Evolutionary conservation across 2,888 invertebrate genomes (phyloP), one percentile per base, ranked within the genome.

Genomic region (Microplitis deprimator): DNA sequence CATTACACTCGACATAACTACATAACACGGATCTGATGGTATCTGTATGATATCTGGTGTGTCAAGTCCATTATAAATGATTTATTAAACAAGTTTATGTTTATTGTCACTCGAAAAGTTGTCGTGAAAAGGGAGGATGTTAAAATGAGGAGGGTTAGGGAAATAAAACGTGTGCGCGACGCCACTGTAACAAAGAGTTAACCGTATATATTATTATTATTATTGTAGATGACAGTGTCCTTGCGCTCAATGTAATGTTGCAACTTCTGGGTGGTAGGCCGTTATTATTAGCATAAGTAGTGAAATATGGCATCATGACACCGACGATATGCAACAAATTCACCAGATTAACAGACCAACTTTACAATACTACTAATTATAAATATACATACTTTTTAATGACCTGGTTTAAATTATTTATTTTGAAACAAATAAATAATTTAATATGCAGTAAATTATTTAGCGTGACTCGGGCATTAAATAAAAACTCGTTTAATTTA

Each of bases 211-310:
- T 68, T 76, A 64, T 74, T 69, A 61, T 60, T 50, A 10, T 29
- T 13, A 50, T 50, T 50, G 50, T 50, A 13, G 8, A 10, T 40
- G 50, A 65, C 64, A 40, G 60, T 62, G 64, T 70, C 64, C 65
- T 76, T 60, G 71, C 65, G 70, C 41, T 76, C 73, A 75, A 77
- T 76, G 76, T 73, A 40, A 75, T 50, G 50, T 13, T 50, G 50
- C 68, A 69, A 81, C 85, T 86, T 83, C 85, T 88, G 87, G 86
- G 87, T 85, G 87, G 85, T 85, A 85, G 82, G 80, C 83, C 85
- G 87, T 86, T 88, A 88, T 86, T 88, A 88, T 88, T 88, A 88
- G 86, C 88, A 87, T 87, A 88, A 88, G 86, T 87, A 86, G 85
- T 88, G 87, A 88, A 88, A 88, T 88, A 88, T 87, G 87, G 87